These are phyloP conservation scores for Brachyptera putata DNA, from an alignment of 2,888 invertebrate species.

Conservation along the genomic window DNA sequence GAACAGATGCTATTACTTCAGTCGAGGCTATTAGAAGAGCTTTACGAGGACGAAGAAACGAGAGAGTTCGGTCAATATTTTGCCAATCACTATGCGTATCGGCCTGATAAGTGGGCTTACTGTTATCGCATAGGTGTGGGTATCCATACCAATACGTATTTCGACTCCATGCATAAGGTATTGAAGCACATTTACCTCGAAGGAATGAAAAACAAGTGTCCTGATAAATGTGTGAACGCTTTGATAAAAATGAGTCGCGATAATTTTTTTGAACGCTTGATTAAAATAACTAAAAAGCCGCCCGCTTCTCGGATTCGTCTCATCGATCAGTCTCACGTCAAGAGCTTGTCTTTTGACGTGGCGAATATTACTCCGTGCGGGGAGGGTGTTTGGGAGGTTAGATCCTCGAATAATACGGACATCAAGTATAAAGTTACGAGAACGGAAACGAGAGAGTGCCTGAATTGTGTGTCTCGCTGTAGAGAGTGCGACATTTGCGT, in stretches of 20 bases:
- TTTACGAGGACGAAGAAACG: conserved; percentile 29
- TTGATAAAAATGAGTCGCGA: conserved; percentile 28
- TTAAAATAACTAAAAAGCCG: conserved; percentile 22
- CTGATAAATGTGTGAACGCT: conserved; percentile 31
- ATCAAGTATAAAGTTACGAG: neutral
- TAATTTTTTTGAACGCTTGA: neutral
- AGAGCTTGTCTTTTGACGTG: neutral
- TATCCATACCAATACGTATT: conserved; percentile 35
- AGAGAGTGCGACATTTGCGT: neutral
- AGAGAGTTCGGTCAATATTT: conserved; percentile 31
- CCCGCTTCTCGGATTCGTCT: neutral
- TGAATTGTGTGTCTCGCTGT: neutral
- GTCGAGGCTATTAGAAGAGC: conserved; percentile 8
- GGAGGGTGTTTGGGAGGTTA: neutral
- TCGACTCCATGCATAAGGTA: conserved; percentile 34
- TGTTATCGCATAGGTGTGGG: conserved; percentile 31
- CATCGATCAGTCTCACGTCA: neutral
- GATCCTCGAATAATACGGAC: neutral
- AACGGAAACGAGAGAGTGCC: neutral
- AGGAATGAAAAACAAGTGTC: conserved; percentile 32
- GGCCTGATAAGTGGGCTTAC: conserved; percentile 33
- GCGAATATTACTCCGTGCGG: neutral
- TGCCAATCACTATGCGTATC: conserved; percentile 31
- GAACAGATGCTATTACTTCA: conserved; percentile 12
- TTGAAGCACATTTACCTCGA: conserved; percentile 33